phyloP scores from a whole-genome alignment of 2,888 invertebrate genomes.

The Drosophila nr. fundita region DNA sequence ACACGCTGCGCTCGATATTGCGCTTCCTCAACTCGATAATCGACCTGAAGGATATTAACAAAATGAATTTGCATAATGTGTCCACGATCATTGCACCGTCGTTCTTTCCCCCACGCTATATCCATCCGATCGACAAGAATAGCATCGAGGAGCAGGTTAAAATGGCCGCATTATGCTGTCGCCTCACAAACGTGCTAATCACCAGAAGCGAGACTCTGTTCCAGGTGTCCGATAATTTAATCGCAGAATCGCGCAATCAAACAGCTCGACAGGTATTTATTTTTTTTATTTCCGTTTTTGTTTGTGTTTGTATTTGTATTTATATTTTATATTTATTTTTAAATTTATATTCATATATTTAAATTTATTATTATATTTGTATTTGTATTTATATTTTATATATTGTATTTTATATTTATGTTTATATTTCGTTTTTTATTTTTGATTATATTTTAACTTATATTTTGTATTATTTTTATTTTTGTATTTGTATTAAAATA shows the following conservation, averaged over 20 bases:
- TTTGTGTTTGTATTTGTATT: neutral
- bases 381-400: neutral
- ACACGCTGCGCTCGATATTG: constrained; percentile 91
- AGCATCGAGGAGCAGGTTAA: constrained; percentile 91
- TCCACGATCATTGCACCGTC: constrained; percentile 98
- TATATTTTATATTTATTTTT: neutral
- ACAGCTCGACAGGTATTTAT: constrained; percentile 79
- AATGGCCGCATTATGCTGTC: constrained; percentile 94
- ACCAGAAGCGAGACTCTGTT: constrained; percentile 91
- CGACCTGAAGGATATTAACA: constrained; percentile 89
- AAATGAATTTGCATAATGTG: constrained; percentile 96
- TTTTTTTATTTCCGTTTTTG: neutral
- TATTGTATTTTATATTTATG: neutral
- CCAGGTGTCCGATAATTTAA: constrained; percentile 90
- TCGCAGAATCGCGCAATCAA: constrained; percentile 87
- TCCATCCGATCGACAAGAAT: constrained; percentile 88
- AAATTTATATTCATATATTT: neutral
- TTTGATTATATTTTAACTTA: too few species aligned
- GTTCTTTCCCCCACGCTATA: constrained; percentile 91
- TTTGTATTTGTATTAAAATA: too few species aligned
- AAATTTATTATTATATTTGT: neutral
- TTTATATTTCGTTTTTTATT: neutral
- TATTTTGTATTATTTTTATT: too few species aligned
- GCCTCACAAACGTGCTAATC: constrained; percentile 93
- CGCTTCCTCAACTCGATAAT: constrained; percentile 91